Conservation (phyloP, 1,140 invertebrate species). For the Xylocopa sonorina region DNA sequence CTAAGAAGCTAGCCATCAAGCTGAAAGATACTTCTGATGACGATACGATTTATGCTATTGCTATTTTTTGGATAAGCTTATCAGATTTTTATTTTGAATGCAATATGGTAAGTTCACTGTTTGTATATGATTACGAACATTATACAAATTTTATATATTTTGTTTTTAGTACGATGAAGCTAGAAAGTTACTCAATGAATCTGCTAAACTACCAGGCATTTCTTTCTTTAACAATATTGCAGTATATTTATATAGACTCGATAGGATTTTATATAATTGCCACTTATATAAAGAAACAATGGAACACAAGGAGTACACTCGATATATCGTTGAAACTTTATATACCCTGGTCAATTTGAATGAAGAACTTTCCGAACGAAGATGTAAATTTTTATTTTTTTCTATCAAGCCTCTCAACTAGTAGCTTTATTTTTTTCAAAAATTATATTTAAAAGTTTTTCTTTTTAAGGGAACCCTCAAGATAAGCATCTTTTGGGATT, state of each 20-base stretch:
- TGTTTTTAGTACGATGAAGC: constrained; percentile 66
- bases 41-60: constrained; percentile 55
- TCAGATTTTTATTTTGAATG: constrained; percentile 76
- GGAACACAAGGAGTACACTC: constrained; percentile 67
- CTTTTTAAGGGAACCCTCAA: constrained; percentile 23
- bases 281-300: constrained; percentile 58
- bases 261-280: constrained; percentile 67
- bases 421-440: neutral
- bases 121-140: neutral
- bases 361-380: constrained; percentile 41
- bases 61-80: constrained; percentile 73
- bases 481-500: constrained; percentile 55
- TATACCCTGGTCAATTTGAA: constrained; percentile 67
- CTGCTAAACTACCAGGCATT: constrained; percentile 57
- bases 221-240: constrained; percentile 52
- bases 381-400: constrained; percentile 57
- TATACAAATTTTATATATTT: constrained; percentile 27
- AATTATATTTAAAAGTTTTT: neutral
- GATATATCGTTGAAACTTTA: constrained; percentile 63
- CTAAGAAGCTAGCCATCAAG: constrained; percentile 54
- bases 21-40: constrained; percentile 61
- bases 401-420: neutral
- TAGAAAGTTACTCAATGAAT: constrained; percentile 66
- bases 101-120: constrained; percentile 64
- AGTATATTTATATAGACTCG: constrained; percentile 65